Percentiles rank a stretch among this genome's conserved stretches.
Evolutionary conservation across 2,888 invertebrate species (phyloP).

Genomic region (Drosophila ustulata): DNA sequence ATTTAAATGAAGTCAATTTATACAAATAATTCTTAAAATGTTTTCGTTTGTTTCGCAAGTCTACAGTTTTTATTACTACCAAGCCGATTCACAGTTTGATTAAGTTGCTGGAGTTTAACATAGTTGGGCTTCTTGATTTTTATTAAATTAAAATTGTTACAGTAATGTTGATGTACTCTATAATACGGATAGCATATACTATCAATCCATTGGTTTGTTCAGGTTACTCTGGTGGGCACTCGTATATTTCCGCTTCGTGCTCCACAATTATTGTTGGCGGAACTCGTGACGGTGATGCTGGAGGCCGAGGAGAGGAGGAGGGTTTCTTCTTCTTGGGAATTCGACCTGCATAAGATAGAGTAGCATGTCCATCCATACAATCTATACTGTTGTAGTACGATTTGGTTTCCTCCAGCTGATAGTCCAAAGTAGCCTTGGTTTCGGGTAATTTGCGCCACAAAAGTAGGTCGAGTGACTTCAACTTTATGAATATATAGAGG

Average conservation of each 20-base stretch:
- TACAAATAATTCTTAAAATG: too few relatives aligned
- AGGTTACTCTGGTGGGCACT: background rate
- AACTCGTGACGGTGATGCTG: background rate
- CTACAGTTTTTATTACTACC: too few relatives aligned
- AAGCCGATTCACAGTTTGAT: too few relatives aligned
- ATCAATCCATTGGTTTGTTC: background rate
- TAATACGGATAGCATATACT: background rate
- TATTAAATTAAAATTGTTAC: too few relatives aligned
- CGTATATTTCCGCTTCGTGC: slow-evolving; percentile 6
- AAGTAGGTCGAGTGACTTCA: slow-evolving; percentile 10
- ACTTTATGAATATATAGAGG: background rate
- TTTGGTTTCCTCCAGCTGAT: slow-evolving; percentile 20
- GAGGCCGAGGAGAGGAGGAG: background rate
- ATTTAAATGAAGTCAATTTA: too few relatives aligned
- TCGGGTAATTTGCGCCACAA: slow-evolving; percentile 24
- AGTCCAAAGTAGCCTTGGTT: background rate
- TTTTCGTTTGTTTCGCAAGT: too few relatives aligned
- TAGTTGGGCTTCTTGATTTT: too few relatives aligned
- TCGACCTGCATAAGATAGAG: background rate
- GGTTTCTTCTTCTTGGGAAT: background rate
- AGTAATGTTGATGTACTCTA: too few relatives aligned
- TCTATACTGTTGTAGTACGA: slow-evolving; percentile 9
- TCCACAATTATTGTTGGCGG: background rate
- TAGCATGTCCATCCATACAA: slow-evolving; percentile 14
- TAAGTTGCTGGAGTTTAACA: too few relatives aligned